These are phyloP conservation scores for Entomobrya proxima DNA, from an alignment of 2,888 invertebrate genomes.

Conservation along the genomic window DNA sequence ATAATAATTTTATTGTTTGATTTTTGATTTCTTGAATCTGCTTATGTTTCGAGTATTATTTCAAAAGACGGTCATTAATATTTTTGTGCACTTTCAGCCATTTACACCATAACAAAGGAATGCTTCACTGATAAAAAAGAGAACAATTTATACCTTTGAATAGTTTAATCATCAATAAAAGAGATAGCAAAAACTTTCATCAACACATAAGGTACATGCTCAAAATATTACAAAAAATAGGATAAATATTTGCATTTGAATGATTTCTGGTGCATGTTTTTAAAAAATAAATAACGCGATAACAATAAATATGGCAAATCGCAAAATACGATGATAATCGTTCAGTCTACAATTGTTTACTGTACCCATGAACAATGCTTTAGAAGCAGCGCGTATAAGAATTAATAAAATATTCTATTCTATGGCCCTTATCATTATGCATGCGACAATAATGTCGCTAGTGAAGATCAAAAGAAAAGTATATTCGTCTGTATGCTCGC, in stretches of 20 bases:
- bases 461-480: neutral
- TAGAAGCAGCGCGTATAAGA: constrained; percentile 29
- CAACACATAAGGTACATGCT: neutral
- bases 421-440: neutral
- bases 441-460: neutral
- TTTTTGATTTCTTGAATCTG: neutral
- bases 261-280: neutral
- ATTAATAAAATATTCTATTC: neutral
- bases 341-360: constrained; percentile 57
- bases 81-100: neutral
- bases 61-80: neutral
- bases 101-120: neutral
- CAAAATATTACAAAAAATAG: neutral
- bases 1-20: neutral
- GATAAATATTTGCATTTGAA: neutral
- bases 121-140: neutral
- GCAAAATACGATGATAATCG: constrained; percentile 34
- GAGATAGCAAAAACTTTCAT: neutral
- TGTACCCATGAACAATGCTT: constrained; percentile 25
- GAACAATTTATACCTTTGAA: neutral
- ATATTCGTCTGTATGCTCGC: neutral
- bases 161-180: neutral
- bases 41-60: constrained; percentile 20
- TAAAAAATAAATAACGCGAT: constrained; percentile 28
- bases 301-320: constrained; percentile 40